phyloP scores from a whole-genome alignment of 2,113 vertebrate species.

The Lagenorhynchus albirostris region DNA sequence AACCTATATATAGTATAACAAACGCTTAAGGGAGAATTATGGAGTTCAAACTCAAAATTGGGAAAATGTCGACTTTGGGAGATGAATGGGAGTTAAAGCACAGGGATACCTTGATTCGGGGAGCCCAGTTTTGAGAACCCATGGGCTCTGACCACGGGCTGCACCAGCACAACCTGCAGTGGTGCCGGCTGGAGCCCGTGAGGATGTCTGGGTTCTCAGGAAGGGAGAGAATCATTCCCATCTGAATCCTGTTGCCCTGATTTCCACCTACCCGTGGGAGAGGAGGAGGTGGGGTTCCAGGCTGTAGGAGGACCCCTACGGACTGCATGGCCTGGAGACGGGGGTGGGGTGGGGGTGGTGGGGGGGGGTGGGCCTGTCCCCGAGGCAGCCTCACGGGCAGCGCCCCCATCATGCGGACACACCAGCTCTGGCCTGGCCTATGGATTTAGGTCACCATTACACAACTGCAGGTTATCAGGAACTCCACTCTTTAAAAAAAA shows the following conservation, averaged over 20 bases:
- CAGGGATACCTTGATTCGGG: neutral
- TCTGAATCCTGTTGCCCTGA: neutral
- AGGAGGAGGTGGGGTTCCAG: accelerated
- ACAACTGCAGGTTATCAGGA: neutral
- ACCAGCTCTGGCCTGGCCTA: neutral
- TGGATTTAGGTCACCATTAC: neutral
- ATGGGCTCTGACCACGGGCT: accelerated
- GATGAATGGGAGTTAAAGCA: neutral
- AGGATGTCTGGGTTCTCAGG: accelerated
- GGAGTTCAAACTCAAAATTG: neutral
- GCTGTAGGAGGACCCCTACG: accelerated
- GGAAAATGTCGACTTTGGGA: neutral
- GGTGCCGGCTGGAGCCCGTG: accelerated
- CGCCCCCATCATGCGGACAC: accelerated
- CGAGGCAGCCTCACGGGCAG: accelerated
- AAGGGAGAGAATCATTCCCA: neutral
- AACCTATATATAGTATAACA: neutral
- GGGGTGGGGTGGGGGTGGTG: too few relatives aligned
- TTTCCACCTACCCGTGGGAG: too few relatives aligned
- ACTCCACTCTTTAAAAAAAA: slow-evolving; percentile 1
- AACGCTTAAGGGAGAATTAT: neutral
- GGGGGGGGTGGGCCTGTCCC: neutral
- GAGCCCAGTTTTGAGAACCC: neutral
- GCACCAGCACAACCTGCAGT: accelerated
- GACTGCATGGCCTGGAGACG: accelerated